A percentile compares a stretch with the other conserved stretches of the same genome.
phyloP scores from a whole-genome alignment of 2,797 vertebrate genomes.

The Pantherophis alleghaniensis region DNA sequence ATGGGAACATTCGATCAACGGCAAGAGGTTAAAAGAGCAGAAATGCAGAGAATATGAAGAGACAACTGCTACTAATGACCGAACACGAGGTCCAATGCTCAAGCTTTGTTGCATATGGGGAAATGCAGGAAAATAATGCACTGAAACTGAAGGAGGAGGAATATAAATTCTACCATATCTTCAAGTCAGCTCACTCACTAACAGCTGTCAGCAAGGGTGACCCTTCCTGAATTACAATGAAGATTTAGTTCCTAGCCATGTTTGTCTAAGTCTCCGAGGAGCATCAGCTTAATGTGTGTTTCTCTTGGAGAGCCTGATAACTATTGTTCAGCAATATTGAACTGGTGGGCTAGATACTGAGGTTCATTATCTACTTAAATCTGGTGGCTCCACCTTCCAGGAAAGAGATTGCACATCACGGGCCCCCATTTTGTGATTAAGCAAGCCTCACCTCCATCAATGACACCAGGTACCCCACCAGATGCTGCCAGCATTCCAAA shows the following conservation, averaged over 20 bases:
- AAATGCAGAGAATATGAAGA: neutral
- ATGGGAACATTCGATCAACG: neutral
- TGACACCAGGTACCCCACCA: neutral
- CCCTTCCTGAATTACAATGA: neutral
- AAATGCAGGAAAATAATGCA: neutral
- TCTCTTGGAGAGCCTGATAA: neutral
- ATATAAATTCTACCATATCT: neutral
- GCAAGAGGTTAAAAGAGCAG: neutral
- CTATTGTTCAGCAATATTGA: neutral
- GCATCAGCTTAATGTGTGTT: neutral
- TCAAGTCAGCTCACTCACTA: neutral
- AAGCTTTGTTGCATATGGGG: neutral
- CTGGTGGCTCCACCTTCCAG: neutral
- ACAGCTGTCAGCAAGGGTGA: neutral
- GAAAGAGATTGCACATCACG: neutral
- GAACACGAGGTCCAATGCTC: neutral
- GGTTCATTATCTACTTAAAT: neutral
- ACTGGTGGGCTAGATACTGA: neutral
- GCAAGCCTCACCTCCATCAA: neutral
- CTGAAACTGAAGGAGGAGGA: neutral
- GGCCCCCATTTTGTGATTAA: neutral
- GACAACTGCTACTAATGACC: neutral
- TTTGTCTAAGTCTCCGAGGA: neutral
- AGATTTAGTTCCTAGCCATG: neutral
- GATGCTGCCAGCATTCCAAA: neutral